These are phyloP conservation scores for Brachyhypopomus occidentalis DNA, from an alignment of 2,113 vertebrate genomes.

Conservation along the genomic window DNA sequence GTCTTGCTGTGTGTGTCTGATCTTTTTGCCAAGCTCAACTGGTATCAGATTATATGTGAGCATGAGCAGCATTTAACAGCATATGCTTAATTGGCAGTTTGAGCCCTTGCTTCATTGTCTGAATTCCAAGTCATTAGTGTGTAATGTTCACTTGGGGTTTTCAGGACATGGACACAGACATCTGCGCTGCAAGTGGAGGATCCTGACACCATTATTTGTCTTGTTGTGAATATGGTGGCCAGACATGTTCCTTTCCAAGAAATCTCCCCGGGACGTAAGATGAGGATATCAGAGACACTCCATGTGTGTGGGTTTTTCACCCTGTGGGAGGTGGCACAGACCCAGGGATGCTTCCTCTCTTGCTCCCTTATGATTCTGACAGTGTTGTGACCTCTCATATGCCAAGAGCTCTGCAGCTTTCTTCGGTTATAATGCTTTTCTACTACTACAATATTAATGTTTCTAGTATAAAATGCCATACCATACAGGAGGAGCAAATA, in stretches of 20 bases:
- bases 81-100: constrained; percentile 31
- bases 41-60: constrained; percentile 9
- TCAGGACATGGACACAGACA: background rate
- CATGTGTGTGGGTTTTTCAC: background rate
- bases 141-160: background rate
- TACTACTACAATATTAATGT: background rate
- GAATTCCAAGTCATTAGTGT: constrained; percentile 18
- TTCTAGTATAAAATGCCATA: background rate
- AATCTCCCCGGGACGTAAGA: background rate
- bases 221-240: background rate
- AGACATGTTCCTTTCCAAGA: constrained; percentile 6
- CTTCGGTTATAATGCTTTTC: background rate
- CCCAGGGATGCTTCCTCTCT: background rate
- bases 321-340: background rate
- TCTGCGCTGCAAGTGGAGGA: too few species aligned
- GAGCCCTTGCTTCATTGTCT: constrained; percentile 38
- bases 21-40: background rate
- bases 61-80: background rate
- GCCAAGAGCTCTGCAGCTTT: background rate
- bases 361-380: background rate
- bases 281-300: background rate
- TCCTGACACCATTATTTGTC: background rate
- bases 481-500: too few species aligned
- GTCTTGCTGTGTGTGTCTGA: background rate
- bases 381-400: background rate